Percentiles rank a stretch among this genome's conserved stretches.
Conservation (phyloP, 2,888 invertebrate species). For the Drosophila demipolita region DNA sequence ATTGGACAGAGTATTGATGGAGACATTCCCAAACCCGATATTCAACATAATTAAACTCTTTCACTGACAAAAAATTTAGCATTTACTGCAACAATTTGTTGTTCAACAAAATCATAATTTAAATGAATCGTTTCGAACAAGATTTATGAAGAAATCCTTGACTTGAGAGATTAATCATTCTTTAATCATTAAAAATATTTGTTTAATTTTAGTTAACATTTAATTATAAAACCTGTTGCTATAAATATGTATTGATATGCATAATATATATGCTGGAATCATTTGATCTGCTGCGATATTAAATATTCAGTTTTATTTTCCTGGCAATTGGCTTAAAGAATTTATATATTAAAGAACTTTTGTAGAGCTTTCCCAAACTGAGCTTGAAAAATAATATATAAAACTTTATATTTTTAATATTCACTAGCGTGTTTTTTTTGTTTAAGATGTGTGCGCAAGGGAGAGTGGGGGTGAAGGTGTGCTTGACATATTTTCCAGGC, state of each 20-base stretch:
- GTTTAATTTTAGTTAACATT: too few relatives aligned
- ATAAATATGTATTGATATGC: background rate
- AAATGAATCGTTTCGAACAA: background rate
- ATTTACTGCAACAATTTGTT: background rate
- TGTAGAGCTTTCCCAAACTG: background rate
- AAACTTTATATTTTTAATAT: conserved; percentile 73
- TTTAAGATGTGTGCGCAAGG: background rate
- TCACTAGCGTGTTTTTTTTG: conserved; percentile 15
- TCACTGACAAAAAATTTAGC: background rate
- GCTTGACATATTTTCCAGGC: conserved; percentile 51
- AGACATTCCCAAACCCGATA: background rate
- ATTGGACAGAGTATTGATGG: background rate
- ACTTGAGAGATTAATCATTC: background rate
- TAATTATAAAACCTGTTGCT: background rate
- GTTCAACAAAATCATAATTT: background rate
- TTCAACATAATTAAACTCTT: background rate
- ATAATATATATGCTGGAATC: background rate
- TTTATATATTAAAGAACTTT: background rate
- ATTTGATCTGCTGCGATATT: background rate
- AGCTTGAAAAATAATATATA: conserved; percentile 23
- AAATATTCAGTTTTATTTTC: background rate
- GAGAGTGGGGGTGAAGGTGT: background rate
- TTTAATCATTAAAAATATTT: background rate
- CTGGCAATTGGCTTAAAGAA: background rate
- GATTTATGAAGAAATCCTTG: background rate